Evolutionary conservation across 2,888 invertebrate species (phyloP).

Genomic region (Nemurella pictetii): DNA sequence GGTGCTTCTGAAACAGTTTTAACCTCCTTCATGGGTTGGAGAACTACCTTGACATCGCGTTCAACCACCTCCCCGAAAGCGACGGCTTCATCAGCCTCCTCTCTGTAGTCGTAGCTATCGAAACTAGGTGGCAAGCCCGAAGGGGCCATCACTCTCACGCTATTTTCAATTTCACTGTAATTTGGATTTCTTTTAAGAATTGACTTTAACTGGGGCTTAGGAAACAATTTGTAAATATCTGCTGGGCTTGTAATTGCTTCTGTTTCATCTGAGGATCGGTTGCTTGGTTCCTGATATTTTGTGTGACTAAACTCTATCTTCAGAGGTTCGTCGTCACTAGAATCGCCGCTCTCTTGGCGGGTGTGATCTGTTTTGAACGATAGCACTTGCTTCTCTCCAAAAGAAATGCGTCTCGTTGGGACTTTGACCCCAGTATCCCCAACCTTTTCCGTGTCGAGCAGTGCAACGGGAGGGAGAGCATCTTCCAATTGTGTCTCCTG

Average conservation of each 20-base stretch:
- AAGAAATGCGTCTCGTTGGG: conserved; percentile 23
- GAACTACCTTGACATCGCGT: background rate
- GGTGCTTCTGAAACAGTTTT: background rate
- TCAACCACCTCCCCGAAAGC: conserved; percentile 13
- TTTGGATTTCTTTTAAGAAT: conserved; percentile 30
- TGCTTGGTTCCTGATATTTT: background rate
- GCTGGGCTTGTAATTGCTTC: conserved; percentile 29
- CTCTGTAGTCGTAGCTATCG: background rate
- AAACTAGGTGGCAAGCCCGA: background rate
- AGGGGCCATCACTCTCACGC: background rate
- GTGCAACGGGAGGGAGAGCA: background rate
- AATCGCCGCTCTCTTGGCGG: conserved; percentile 20
- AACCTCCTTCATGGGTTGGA: background rate
- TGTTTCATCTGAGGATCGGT: background rate
- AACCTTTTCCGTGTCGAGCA: background rate
- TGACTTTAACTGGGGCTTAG: conserved; percentile 18
- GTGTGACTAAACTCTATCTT: conserved; percentile 33
- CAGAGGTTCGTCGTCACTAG: conserved; percentile 24
- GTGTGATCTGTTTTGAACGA: background rate
- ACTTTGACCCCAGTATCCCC: background rate
- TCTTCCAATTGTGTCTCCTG: background rate
- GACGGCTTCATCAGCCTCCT: background rate
- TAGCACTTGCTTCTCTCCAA: conserved; percentile 22
- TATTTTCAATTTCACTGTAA: background rate
- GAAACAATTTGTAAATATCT: conserved; percentile 29